These are phyloP conservation scores for Apamea anceps DNA, from an alignment of 2,888 invertebrate genomes.

Conservation along the genomic window DNA sequence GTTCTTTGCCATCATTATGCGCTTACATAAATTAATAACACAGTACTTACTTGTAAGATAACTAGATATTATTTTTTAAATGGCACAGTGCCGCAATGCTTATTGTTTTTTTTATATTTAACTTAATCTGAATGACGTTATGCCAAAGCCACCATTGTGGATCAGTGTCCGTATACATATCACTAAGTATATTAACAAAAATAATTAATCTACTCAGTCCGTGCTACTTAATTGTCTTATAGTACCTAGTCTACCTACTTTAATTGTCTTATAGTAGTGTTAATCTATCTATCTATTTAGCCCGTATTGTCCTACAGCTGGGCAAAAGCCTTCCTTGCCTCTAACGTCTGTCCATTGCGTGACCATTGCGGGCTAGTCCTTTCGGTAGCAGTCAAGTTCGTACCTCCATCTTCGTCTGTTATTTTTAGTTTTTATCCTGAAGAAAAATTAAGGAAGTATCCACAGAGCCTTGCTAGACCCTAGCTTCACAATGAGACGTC, in stretches of 20 bases:
- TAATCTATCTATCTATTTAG: background rate
- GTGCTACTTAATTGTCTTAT: background rate
- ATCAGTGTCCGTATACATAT: background rate
- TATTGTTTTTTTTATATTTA: background rate
- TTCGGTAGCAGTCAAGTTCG: background rate
- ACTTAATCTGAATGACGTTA: too few species aligned
- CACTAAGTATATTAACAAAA: background rate
- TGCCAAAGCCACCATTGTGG: background rate
- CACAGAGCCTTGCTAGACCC: background rate
- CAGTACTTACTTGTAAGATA: constrained; percentile 1
- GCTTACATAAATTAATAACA: constrained; percentile 23
- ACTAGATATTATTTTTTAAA: constrained; percentile 8
- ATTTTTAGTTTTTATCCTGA: background rate
- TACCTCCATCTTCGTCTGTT: background rate
- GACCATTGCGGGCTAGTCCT: background rate
- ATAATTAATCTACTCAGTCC: background rate
- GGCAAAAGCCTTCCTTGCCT: too few species aligned
- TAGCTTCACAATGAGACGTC: background rate
- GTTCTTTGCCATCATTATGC: constrained; percentile 25
- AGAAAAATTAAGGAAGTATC: background rate
- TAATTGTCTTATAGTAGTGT: background rate
- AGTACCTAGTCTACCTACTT: background rate
- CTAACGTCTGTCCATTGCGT: background rate
- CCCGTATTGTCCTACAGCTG: background rate
- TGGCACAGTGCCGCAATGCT: too few species aligned